Conservation (phyloP, 2,888 invertebrate species). For the Meghimatium bilineatum region DNA sequence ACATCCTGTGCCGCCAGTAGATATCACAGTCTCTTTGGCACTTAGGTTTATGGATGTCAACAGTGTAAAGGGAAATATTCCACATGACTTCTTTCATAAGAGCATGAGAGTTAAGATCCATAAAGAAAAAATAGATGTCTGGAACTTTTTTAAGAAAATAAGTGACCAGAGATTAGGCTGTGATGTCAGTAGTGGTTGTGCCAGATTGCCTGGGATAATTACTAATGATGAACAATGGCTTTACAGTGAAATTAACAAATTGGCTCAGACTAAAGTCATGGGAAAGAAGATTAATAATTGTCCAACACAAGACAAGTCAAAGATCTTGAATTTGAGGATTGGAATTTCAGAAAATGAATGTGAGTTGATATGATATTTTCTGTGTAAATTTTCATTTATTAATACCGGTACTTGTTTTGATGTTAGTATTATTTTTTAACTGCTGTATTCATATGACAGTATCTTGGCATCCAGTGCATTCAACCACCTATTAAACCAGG, state of each 20-base stretch:
- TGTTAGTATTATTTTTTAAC: background rate
- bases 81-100: background rate
- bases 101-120: background rate
- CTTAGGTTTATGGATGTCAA: background rate
- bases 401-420: background rate
- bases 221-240: background rate
- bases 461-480: too few relatives aligned
- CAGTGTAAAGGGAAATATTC: background rate
- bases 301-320: background rate
- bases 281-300: background rate
- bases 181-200: background rate
- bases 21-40: background rate
- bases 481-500: too few relatives aligned
- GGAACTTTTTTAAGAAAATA: slow-evolving; percentile 12
- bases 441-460: too few relatives aligned
- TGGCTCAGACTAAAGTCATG: slow-evolving; percentile 2
- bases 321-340: background rate
- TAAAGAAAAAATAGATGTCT: slow-evolving; percentile 17
- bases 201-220: background rate
- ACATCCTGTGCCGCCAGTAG: background rate
- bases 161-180: background rate
- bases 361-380: slow-evolving; percentile 15
- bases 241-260: background rate
- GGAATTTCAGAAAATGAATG: slow-evolving; percentile 8
- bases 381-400: background rate